Evolutionary conservation across 2,797 vertebrate species (phyloP).

Genomic region (Fistularia commersonii): DNA sequence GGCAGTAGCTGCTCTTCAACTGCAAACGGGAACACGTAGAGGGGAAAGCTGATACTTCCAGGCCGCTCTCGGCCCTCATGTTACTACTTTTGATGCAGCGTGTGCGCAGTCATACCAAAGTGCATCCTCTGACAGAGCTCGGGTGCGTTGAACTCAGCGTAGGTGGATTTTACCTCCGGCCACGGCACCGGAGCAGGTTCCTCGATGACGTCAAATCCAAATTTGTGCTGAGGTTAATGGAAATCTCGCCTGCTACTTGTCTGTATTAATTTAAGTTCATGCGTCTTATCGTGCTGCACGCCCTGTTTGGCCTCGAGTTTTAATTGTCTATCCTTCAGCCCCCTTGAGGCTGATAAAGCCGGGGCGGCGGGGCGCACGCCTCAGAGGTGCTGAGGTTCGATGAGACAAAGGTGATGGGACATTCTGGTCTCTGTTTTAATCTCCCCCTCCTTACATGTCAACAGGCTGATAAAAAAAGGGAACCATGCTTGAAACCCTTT

Average conservation of each 20-base stretch:
- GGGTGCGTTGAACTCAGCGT: too few species aligned
- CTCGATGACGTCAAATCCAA: constrained; percentile 4
- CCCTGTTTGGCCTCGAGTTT: constrained; percentile 18
- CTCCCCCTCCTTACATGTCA: constrained; percentile 19
- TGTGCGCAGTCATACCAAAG: background rate
- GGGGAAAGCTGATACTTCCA: constrained; percentile 22
- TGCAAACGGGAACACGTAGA: constrained; percentile 10
- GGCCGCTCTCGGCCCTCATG: constrained; percentile 9
- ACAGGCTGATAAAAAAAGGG: constrained; percentile 11
- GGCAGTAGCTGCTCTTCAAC: constrained; percentile 31
- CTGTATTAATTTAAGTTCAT: constrained; percentile 28
- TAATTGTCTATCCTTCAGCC: constrained; percentile 18
- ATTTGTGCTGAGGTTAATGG: constrained; percentile 34
- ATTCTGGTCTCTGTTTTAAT: constrained; percentile 31
- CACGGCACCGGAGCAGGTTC: background rate
- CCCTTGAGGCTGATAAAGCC: constrained; percentile 32
- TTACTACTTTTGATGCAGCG: constrained; percentile 16
- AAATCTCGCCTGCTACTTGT: constrained; percentile 23
- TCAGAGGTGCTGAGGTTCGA: constrained; percentile 24
- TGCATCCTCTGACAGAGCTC: constrained; percentile 6
- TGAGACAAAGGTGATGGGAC: constrained; percentile 15
- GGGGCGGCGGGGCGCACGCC: constrained; percentile 12
- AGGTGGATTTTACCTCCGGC: background rate
- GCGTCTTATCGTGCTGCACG: constrained; percentile 26
- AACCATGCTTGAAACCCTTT: constrained; percentile 2